A percentile compares a stretch with the other conserved stretches of the same genome.
Conservation (phyloP, 2,797 vertebrate species). For the Thunnus albacares region DNA sequence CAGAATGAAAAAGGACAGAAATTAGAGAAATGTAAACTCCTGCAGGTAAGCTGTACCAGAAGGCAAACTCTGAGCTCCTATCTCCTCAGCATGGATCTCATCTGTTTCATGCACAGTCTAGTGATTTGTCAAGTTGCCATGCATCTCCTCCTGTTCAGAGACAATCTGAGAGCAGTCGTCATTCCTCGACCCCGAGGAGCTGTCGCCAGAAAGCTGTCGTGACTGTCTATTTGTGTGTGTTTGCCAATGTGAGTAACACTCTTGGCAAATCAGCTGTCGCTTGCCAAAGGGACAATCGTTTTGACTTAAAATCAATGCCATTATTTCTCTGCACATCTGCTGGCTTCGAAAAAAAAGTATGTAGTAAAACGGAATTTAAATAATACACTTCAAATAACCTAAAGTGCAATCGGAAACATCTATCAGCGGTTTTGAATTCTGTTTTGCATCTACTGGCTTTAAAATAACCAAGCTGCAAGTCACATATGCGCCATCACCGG, state of each 20-base stretch:
- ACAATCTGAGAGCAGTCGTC: slow-evolving; percentile 23
- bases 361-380: too few species aligned
- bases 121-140: slow-evolving; percentile 23
- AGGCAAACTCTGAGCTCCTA: slow-evolving; percentile 10
- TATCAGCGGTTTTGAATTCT: not conserved
- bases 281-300: slow-evolving; percentile 11
- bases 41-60: not conserved
- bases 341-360: too few species aligned
- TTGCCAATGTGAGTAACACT: slow-evolving; percentile 46
- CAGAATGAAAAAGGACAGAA: slow-evolving; percentile 6
- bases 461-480: not conserved
- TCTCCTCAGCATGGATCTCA: slow-evolving; percentile 21
- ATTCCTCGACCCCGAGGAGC: slow-evolving; percentile 29
- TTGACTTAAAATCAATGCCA: slow-evolving; percentile 7
- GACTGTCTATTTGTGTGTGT: slow-evolving; percentile 24
- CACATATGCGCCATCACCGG: slow-evolving; percentile 14
- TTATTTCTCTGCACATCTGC: slow-evolving; percentile 6
- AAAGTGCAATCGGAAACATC: not conserved
- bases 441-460: slow-evolving; percentile 5
- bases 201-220: slow-evolving; percentile 18
- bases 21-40: not conserved
- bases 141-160: slow-evolving; percentile 42
- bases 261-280: slow-evolving; percentile 23
- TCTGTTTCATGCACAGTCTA: slow-evolving; percentile 3
- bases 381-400: too few species aligned